A percentile compares a stretch with the other conserved stretches of the same genome.
Evolutionary conservation across 2,888 invertebrate genomes (phyloP).

Genomic region (Spisula solida): DNA sequence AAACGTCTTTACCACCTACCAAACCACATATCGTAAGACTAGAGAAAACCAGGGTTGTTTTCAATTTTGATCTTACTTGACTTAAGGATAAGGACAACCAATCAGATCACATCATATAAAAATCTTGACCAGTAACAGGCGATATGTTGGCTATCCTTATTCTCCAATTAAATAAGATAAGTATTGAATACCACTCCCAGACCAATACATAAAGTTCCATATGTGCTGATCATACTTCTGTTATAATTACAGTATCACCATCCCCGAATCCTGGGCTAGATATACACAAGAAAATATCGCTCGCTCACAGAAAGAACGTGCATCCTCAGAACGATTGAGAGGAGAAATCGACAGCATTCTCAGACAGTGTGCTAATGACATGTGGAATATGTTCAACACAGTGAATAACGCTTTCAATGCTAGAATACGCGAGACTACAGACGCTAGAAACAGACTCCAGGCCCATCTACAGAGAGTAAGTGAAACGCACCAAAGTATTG

Average conservation of each 20-base stretch:
- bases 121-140: too few species aligned
- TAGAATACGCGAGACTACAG: conserved; percentile 86
- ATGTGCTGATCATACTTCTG: neutral
- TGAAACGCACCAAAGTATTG: neutral
- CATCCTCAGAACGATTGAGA: conserved; percentile 86
- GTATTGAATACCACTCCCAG: too few species aligned
- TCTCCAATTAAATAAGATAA: too few species aligned
- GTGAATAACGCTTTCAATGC: conserved; percentile 87
- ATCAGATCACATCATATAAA: too few species aligned
- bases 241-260: conserved; percentile 90
- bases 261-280: conserved; percentile 88
- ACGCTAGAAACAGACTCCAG: conserved; percentile 87
- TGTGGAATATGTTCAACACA: conserved; percentile 88
- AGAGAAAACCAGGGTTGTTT: too few species aligned
- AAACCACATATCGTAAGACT: too few species aligned
- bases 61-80: too few species aligned
- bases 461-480: conserved; percentile 86
- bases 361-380: conserved; percentile 86
- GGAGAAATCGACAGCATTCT: conserved; percentile 87
- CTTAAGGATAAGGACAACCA: too few species aligned
- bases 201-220: too few species aligned
- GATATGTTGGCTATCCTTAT: too few species aligned
- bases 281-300: conserved; percentile 87
- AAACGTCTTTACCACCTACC: too few species aligned
- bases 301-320: conserved; percentile 87